Conservation (phyloP, 2,888 invertebrate genomes). For the Drosophila algonquin region DNA sequence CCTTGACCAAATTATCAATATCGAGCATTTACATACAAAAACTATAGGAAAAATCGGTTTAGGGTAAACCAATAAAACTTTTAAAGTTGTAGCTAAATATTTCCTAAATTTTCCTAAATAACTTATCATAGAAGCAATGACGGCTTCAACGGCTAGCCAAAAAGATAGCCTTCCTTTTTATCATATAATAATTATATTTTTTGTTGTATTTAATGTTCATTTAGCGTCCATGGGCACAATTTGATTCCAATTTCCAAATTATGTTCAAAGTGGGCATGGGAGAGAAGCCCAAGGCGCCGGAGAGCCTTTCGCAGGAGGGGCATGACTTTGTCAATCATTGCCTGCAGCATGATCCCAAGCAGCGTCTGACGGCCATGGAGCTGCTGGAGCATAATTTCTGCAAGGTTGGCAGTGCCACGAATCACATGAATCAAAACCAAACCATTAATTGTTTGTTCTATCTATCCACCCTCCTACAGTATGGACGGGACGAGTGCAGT, state of each 20-base stretch:
- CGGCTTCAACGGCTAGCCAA: too few relatives aligned
- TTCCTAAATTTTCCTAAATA: too few relatives aligned
- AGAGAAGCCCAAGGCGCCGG: constrained; percentile 91
- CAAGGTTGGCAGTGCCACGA: constrained; percentile 84
- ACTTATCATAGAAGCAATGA: too few relatives aligned
- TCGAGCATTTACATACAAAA: too few relatives aligned
- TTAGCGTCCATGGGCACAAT: constrained; percentile 95
- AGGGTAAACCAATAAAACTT: too few relatives aligned
- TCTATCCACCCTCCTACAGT: constrained; percentile 55
- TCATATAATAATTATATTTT: background rate
- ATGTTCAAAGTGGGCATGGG: constrained; percentile 98
- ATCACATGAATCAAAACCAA: background rate
- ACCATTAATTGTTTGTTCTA: background rate
- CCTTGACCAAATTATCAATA: too few relatives aligned
- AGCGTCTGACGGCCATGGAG: constrained; percentile 88
- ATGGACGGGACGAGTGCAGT: constrained; percentile 79
- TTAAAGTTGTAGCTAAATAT: too few relatives aligned
- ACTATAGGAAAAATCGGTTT: too few relatives aligned
- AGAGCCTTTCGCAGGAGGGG: constrained; percentile 91
- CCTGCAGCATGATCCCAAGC: constrained; percentile 92
- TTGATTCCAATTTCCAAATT: constrained; percentile 96
- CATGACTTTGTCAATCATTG: constrained; percentile 91
- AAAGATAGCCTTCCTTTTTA: too few relatives aligned
- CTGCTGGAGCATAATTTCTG: constrained; percentile 91
- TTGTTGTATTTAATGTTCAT: background rate